Evolutionary conservation across 1,140 invertebrate species (phyloP).

Genomic region (Apis laboriosa): DNA sequence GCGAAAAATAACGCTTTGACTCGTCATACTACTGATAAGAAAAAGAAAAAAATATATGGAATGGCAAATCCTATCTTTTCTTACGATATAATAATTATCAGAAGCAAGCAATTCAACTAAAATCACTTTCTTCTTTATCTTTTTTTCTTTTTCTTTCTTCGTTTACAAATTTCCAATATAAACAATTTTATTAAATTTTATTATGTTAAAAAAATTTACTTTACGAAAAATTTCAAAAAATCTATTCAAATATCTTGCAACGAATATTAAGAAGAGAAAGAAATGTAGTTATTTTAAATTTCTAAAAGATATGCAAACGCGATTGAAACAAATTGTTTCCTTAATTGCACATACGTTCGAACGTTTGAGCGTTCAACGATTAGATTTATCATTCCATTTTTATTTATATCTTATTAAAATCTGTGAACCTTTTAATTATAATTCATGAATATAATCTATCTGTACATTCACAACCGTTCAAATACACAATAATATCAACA

Average conservation of each 20-base stretch:
- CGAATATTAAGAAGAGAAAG: background rate
- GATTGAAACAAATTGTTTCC: slow-evolving; percentile 26
- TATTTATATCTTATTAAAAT: slow-evolving; percentile 68
- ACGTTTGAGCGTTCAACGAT: slow-evolving; percentile 31
- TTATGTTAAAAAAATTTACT: background rate
- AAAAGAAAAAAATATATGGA: slow-evolving; percentile 46
- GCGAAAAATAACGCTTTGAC: slow-evolving; percentile 41
- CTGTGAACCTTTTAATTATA: slow-evolving; percentile 69
- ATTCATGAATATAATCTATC: slow-evolving; percentile 75
- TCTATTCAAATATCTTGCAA: background rate
- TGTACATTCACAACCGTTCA: slow-evolving; percentile 78
- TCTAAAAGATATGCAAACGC: slow-evolving; percentile 3
- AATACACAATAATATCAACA: slow-evolving; percentile 78
- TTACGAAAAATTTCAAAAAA: background rate
- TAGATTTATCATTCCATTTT: slow-evolving; percentile 54
- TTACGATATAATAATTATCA: background rate
- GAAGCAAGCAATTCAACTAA: background rate
- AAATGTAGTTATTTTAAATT: background rate
- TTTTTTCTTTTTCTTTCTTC: background rate
- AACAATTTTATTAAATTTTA: no score
- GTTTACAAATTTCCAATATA: slow-evolving; percentile 18
- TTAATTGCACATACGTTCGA: slow-evolving; percentile 61
- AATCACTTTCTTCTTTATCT: background rate
- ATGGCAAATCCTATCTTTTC: slow-evolving; percentile 50
- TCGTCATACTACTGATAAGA: slow-evolving; percentile 26